Evolutionary conservation across 2,888 invertebrate genomes (phyloP), one percentile per base, ranked within the genome.

Genomic region (Parnassius apollo): DNA sequence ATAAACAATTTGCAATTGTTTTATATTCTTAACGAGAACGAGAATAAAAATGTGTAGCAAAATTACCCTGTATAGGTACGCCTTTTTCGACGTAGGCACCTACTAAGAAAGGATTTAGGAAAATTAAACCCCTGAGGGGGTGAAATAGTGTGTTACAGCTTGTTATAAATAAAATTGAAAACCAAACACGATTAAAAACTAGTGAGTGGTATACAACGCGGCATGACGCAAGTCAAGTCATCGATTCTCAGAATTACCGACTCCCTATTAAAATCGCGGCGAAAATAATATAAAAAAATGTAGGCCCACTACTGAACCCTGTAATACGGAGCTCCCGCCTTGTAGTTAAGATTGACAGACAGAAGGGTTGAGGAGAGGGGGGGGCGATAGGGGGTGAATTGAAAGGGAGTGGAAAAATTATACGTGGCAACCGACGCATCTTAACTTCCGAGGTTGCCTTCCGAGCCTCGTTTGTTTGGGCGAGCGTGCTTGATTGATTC

Each of bases 261-360:
- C 73, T 71, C 74, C 81, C 86, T 83, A 88, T 90, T 88, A 87
- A 88, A 88, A 80, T 73, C 74, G 69, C 68, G 72, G 76, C 75
- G 75, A 80, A 78, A 80, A 79, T 69, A 74, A 75, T 77, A 75
- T 77, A 81, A 85, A 81, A 82, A 85, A 82, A 78, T 74, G 71
- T 78, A 80, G 82, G 80, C 81, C 80, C 80, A 83, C 85, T 82
- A 83, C 83, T 83, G 82, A 84, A 82, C 81, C 78, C 78, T 75
- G 80, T 83, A 84, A 80, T 78, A 72, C 77, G 69, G 76, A 80
- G 80, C 81, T 81, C 83, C 85, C 85, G 80, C 81, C 81, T 84
- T 83, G 84, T 85, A 86, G 87, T 86, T 89, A 91, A 91, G 91
- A 91, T 91, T 91, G 91, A 89, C 91, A 90, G 91, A 90, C 89